Base-by-base conservation (phyloP, 2,797 vertebrate species). In the Champsocephalus esox region DNA sequence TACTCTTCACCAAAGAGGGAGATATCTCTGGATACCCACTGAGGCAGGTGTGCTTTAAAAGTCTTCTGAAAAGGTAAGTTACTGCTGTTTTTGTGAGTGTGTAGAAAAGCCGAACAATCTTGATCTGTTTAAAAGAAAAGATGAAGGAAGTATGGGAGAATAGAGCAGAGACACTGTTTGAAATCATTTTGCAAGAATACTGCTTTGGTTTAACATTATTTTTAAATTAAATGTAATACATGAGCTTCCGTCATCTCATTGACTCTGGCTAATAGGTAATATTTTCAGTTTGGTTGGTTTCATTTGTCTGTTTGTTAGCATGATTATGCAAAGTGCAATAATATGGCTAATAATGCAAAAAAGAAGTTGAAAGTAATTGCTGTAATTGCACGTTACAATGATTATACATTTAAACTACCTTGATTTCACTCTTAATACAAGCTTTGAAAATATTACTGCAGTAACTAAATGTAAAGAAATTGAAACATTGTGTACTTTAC, bases 41-140 rank as follows among this genome's bases (percentile, higher is more conserved):
- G 75, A 69, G 3, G 21, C 62, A 43, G 43, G 48, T 50, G 68
- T 66, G 48, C 56, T 58, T 34, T 55, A 19, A 14, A 59, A 61
- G 34, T 66, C 72, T 68, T 81, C 75, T 55, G 57, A 86, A 79
- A 74, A 88, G 73, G 91, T 88, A 91, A 44, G 88, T 45, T 57
- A 49, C 51, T 48, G 55, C 55, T 62, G 48, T 46, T 7, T 81
- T 73, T 73, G 12, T 50, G 16, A 69, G n/a, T 9, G 43, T 32
- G 43, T 56, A 54, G 5, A 50, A 7, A 55, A 38, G 38, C 48
- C 3, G 11, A 24, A 13, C n/a, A 28, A 61, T 28, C 52, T 21
- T 60, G 46, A 16, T 32, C 24, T 41, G 21, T 12, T 34, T 45
- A 50, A 72, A 66, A 78, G 34, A 80, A 66, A 59, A 73, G 43